phyloP scores from a whole-genome alignment of 2,888 invertebrate species.

The Toxonevra muliebris region DNA sequence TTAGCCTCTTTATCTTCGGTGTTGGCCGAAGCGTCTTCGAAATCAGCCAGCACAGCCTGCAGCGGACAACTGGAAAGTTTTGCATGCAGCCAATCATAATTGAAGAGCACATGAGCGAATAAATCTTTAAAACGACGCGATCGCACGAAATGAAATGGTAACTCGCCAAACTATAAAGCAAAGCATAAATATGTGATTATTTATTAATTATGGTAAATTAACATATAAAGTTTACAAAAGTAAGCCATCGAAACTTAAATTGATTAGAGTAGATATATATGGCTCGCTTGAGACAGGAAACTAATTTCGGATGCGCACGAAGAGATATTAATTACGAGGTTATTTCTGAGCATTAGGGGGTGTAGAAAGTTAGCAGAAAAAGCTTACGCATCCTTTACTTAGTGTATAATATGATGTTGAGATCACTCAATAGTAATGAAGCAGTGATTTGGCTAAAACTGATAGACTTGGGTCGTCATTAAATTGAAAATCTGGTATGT shows the following conservation, averaged over 20 bases:
- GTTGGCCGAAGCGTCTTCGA: conserved; percentile 88
- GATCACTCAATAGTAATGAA: no score
- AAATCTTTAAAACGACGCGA: conserved; percentile 90
- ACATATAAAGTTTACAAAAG: neutral
- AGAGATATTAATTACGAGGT: no score
- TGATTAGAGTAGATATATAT: neutral
- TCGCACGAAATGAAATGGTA: conserved; percentile 93
- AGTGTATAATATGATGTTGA: no score
- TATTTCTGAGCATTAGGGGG: no score
- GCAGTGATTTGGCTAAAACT: no score
- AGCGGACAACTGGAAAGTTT: conserved; percentile 95
- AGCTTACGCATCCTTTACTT: no score
- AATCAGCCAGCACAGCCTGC: conserved; percentile 93
- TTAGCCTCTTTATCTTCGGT: conserved; percentile 82
- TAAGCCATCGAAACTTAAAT: neutral
- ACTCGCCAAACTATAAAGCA: conserved; percentile 81
- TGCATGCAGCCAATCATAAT: conserved; percentile 97
- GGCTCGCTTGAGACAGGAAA: no score
- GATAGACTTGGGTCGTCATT: no score
- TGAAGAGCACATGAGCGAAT: conserved; percentile 92
- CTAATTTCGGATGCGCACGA: no score
- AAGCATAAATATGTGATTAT: conserved; percentile 12
- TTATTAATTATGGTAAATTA: neutral
- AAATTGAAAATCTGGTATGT: no score
- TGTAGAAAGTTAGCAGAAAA: no score